Conservation (phyloP, 2,797 vertebrate species). For the Nothura maculosa region DNA sequence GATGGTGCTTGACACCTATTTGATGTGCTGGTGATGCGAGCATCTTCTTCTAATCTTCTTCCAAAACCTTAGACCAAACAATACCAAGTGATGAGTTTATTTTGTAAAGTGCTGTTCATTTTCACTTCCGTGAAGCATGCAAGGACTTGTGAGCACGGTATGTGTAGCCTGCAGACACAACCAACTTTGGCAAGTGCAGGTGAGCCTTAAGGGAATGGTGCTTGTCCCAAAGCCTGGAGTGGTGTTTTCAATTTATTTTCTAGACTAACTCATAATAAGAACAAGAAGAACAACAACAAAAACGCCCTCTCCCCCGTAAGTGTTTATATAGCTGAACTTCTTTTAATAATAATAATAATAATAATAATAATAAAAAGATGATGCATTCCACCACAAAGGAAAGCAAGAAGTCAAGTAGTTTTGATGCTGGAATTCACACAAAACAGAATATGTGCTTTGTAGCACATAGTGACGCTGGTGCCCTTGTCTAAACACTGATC, state of each 20-base stretch:
- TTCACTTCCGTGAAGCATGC: not conserved
- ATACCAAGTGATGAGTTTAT: not conserved
- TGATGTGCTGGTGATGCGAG: not conserved
- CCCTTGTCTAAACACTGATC: not conserved
- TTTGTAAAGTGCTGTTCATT: not conserved
- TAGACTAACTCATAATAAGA: not conserved
- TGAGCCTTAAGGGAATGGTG: not conserved
- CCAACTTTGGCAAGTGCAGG: not conserved
- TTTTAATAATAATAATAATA: too few species aligned
- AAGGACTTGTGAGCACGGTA: not conserved
- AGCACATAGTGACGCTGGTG: not conserved
- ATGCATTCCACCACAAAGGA: not conserved
- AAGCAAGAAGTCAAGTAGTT: not conserved
- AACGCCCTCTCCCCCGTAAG: not conserved
- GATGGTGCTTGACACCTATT: not conserved
- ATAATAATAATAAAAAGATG: not conserved
- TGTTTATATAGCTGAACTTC: not conserved
- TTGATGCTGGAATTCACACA: rapidly evolving
- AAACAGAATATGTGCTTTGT: not conserved
- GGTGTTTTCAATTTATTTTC: not conserved
- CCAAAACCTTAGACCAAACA: not conserved
- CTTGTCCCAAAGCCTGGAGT: not conserved
- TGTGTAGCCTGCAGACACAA: not conserved
- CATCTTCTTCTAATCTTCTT: not conserved
- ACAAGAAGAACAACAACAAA: too few species aligned